Evolutionary conservation across 2,113 vertebrate species (phyloP).

Genomic region (Ptychochromis oligacanthus): DNA sequence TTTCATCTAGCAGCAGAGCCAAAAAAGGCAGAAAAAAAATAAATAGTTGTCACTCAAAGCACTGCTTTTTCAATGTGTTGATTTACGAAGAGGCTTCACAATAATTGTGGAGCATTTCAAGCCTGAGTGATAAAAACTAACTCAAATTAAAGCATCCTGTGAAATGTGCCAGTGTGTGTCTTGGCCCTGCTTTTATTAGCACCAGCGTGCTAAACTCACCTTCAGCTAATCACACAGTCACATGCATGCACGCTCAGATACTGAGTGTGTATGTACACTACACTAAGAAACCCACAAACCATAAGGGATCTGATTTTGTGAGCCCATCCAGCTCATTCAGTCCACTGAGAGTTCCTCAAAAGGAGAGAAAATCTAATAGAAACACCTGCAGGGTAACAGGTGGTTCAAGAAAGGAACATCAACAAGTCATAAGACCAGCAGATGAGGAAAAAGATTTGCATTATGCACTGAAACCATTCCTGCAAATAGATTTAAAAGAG

Average conservation of each 20-base stretch:
- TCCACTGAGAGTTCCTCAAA: not conserved
- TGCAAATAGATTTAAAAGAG: not conserved
- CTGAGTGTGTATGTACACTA: not conserved
- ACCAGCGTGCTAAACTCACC: not conserved
- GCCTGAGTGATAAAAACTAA: not conserved
- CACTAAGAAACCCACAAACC: not conserved
- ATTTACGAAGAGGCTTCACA: not conserved
- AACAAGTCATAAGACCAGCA: not conserved
- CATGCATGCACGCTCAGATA: not conserved
- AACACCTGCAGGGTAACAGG: not conserved
- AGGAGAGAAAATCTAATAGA: not conserved
- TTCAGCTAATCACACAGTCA: not conserved
- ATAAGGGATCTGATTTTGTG: slow-evolving; percentile 2
- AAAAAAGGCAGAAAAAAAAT: not conserved
- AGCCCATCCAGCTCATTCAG: not conserved
- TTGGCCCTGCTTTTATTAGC: not conserved
- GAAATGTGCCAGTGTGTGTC: not conserved
- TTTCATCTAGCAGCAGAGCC: not conserved
- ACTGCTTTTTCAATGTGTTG: not conserved
- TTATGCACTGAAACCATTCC: not conserved
- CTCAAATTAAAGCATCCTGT: not conserved
- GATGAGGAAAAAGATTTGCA: not conserved
- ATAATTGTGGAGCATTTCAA: not conserved
- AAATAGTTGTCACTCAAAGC: not conserved
- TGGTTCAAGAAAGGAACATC: not conserved